Base-by-base conservation (phyloP, 2,797 vertebrate genomes). In the Lutjanus argentimaculatus region DNA sequence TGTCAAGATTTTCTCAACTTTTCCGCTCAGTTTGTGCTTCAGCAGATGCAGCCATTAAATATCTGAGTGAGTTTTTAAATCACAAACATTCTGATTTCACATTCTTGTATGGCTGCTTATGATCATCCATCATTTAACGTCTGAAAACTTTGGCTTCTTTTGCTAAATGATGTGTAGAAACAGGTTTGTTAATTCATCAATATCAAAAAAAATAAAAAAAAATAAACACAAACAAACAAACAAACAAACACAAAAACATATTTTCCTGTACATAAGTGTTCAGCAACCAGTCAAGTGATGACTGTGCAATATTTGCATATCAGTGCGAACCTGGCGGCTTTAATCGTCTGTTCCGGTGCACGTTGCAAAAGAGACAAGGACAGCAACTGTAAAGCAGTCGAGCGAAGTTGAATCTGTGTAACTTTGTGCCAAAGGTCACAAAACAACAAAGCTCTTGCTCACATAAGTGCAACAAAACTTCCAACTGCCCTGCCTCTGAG, bases 391-490 rank as follows among this genome's bases (percentile, higher is more conserved):
- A 68, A 43, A n/a, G 19, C 36, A 36, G 19, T 17, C 8, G 2
- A 8, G 16, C 7, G 0, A 30, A 25, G 21, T 8, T 52, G 0
- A 45, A 10, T 49, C 7, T 25, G 12, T 46, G n/a, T 15, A 8
- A 81, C 21, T 7, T 2, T 46, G 36, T 1, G 1, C 1, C 43
- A 57, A 63, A 64, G 17, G 9, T 65, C 59, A 64, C 45, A 43
- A 43, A 57, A 48, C 11, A 40, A 48, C 14, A 30, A 51, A 52
- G 5, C 6, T 53, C 0, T 1, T 8, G 22, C 21, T 53, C n/a
- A 13, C 4, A 45, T 0, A n/a, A 17, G 3, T 9, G 7, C 11
- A 12, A 11, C 53, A n/a, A 19, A 13, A 14, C 13, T 0, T n/a
- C 13, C 11, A 42, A 46, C 42, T 25, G 21, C 12, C 25, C 5